These are phyloP conservation scores for Heliothis peltigera DNA, from an alignment of 2,888 invertebrate species.

Conservation along the genomic window DNA sequence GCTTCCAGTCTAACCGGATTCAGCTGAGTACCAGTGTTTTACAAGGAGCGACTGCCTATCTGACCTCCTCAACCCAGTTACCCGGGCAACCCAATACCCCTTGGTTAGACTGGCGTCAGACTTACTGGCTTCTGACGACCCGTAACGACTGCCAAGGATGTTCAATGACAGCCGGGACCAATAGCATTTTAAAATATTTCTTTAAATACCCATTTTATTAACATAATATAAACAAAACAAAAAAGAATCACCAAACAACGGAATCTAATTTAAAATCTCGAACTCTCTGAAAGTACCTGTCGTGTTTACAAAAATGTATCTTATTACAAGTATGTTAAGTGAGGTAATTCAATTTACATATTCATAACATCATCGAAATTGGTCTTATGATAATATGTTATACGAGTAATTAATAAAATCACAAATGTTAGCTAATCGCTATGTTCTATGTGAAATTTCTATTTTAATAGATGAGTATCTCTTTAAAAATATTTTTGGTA, in stretches of 20 bases:
- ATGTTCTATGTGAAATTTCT: conserved; percentile 34
- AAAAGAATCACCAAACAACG: conserved; percentile 3
- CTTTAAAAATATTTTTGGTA: conserved; percentile 5
- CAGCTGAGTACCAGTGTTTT: too few species aligned
- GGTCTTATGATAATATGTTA: conserved; percentile 31
- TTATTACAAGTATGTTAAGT: conserved; percentile 33
- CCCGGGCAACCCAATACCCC: too few species aligned
- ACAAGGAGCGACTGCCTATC: too few species aligned
- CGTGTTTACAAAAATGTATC: conserved; percentile 22
- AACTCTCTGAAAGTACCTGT: not conserved
- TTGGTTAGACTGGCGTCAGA: too few species aligned
- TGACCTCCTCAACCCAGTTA: too few species aligned
- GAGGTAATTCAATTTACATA: conserved; percentile 45
- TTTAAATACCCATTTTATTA: too few species aligned
- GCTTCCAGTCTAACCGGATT: too few species aligned
- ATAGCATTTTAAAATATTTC: too few species aligned
- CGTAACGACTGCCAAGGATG: too few species aligned
- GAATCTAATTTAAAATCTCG: conserved; percentile 21
- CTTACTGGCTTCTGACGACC: too few species aligned
- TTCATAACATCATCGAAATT: conserved; percentile 19
- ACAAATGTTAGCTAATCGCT: conserved; percentile 11
- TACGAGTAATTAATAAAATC: conserved; percentile 27
- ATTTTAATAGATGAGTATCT: conserved; percentile 29
- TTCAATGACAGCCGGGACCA: too few species aligned
- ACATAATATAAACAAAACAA: conserved; percentile 1